These are phyloP conservation scores for Sitta europaea DNA, from an alignment of 2,113 vertebrate species.

Conservation along the genomic window DNA sequence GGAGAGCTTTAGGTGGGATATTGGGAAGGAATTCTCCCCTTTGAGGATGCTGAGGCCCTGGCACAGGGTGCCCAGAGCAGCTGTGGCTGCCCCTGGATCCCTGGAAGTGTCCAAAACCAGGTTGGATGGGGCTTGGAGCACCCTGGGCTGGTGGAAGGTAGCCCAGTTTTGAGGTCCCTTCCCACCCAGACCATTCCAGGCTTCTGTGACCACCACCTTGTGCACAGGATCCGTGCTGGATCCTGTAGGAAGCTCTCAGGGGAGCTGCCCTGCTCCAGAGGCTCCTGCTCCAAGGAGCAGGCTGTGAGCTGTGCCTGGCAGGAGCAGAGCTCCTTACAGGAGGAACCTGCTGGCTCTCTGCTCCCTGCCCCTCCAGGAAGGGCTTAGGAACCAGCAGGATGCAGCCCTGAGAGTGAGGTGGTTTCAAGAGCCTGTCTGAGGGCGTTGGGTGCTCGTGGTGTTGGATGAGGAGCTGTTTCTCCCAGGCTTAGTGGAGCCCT, in stretches of 20 bases:
- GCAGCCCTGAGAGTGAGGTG: neutral
- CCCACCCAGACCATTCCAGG: neutral
- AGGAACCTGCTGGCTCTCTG: neutral
- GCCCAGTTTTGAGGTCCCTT: neutral
- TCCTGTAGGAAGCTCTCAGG: rapidly evolving
- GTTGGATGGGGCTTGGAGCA: rapidly evolving
- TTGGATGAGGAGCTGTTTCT: neutral
- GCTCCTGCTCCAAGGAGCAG: neutral
- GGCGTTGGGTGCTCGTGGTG: neutral
- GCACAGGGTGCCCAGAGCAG: neutral
- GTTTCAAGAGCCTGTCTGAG: neutral
- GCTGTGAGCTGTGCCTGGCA: neutral
- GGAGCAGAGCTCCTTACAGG: rapidly evolving
- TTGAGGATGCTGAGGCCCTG: rapidly evolving
- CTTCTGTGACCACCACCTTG: neutral
- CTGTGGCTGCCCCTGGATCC: neutral
- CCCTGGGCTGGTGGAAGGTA: rapidly evolving
- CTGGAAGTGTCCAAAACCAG: neutral
- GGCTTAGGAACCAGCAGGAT: rapidly evolving
- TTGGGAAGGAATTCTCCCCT: neutral
- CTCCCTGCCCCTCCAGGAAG: neutral
- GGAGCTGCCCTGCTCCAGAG: neutral
- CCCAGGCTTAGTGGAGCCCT: neutral
- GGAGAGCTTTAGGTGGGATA: neutral
- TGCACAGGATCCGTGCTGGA: rapidly evolving